Evolutionary conservation across 92 coral and sea anemone genomes (phyloP), one percentile per base, ranked within the genome.

Genomic region (Porites lobata): DNA sequence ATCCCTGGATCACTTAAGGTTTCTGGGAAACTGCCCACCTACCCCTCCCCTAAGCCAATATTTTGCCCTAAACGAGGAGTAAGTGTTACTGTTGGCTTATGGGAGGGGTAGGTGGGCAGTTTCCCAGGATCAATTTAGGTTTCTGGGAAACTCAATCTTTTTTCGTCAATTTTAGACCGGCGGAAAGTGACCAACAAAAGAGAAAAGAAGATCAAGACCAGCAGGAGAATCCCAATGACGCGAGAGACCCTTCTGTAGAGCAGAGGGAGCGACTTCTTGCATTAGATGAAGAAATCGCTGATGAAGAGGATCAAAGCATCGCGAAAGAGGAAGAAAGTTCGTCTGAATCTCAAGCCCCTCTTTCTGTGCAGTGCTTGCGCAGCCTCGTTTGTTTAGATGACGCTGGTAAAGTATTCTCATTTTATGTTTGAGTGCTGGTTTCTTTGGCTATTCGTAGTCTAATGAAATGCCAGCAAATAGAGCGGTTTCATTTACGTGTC

Each of bases 181-280:
- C 64, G 4, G 74, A 59, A 8, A 47, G 43, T 19, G 63, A 3
- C 3, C 63, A 73, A 50, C 47, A 4, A 73, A 84, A 84, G 63
- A 20, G 61, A 8, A 50, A 61, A 72, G 81, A 84, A 8, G 81
- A 84, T 1, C 65, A 64, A 43, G 87, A 72, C 1, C 78, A 65
- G 8, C 20, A 1, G 63, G 87, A 84, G 52, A 75, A 84, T 74
- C 81, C 87, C 6, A 84, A 26, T 20, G 87, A 84, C 61, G 21
- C 26, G 12, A 73, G 65, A 43, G 87, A 84, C 26, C 87, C 87
- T 9, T 84, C 80, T 5, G 79, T 52, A 29, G 87, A 84, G 64
- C 68, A 21, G 9, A 21, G 29, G 9, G 83, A 78, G 72, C 85
- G 69, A n/a, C 78, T 21, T 50, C 87, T 72, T 62, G 89, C 32